Conservation (phyloP, 2,797 vertebrate species). For the Pseudochirops corinnae region DNA sequence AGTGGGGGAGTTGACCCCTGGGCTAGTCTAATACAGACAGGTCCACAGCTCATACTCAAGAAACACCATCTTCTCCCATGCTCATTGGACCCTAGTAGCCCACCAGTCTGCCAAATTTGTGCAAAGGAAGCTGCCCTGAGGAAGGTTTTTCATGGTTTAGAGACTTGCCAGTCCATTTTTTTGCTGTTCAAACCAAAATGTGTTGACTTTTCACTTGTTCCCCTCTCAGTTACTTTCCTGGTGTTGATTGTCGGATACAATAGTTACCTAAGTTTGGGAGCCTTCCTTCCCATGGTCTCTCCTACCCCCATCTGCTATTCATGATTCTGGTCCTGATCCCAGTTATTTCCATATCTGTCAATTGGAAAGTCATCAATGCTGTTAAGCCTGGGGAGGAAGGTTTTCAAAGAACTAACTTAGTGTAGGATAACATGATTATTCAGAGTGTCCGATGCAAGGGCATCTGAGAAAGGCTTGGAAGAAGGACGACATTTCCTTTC, state of each 20-base stretch:
- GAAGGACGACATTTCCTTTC: neutral
- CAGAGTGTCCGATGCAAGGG: neutral
- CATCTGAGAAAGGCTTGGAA: neutral
- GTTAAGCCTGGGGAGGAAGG: neutral
- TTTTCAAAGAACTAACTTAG: neutral
- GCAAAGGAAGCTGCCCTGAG: neutral
- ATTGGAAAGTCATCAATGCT: neutral
- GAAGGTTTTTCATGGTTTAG: neutral
- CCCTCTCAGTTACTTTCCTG: neutral
- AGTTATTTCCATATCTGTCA: neutral
- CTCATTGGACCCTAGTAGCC: neutral
- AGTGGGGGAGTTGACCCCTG: neutral
- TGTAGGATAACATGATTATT: neutral
- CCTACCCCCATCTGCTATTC: neutral
- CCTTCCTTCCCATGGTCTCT: neutral
- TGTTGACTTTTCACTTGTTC: neutral
- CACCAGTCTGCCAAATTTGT: neutral
- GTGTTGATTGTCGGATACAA: too few species aligned
- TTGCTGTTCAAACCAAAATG: constrained; percentile 9
- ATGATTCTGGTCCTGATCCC: too few species aligned
- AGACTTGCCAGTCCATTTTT: constrained; percentile 2
- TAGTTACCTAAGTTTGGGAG: neutral
- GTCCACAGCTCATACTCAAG: neutral
- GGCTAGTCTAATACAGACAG: neutral
- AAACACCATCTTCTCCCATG: neutral